Conservation (phyloP, 2,797 vertebrate species). For the Odontamblyopus lacepedii region DNA sequence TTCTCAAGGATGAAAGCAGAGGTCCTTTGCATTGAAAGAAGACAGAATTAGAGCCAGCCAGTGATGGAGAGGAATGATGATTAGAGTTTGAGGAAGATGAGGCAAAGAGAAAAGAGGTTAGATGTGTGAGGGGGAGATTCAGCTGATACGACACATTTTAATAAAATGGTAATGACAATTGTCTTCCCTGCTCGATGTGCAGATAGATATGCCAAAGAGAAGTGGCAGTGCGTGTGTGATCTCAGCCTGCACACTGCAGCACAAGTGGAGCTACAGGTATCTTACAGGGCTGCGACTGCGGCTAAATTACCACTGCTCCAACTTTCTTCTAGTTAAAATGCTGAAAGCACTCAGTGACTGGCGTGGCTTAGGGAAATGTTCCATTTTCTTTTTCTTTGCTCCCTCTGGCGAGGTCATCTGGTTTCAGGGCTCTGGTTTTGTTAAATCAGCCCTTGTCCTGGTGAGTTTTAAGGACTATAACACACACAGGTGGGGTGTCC, state of each 20-base stretch:
- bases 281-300: conserved; percentile 24
- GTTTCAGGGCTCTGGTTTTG: conserved; percentile 47
- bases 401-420: conserved; percentile 58
- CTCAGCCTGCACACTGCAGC: conserved; percentile 43
- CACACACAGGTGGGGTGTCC: conserved; percentile 49
- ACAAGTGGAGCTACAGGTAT: conserved; percentile 52
- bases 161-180: conserved; percentile 75
- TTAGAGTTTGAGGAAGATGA: conserved; percentile 62
- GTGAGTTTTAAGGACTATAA: conserved; percentile 15
- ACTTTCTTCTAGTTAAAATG: conserved; percentile 56
- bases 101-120: conserved; percentile 49
- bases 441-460: conserved; percentile 47
- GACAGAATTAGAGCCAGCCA: conserved; percentile 70
- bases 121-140: conserved; percentile 55
- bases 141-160: conserved; percentile 72
- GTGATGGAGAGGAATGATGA: conserved; percentile 75
- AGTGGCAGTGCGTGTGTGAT: conserved; percentile 47
- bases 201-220: conserved; percentile 47
- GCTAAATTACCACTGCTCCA: conserved; percentile 40
- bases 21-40: conserved; percentile 81
- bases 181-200: conserved; percentile 62
- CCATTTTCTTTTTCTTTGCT: conserved; percentile 36
- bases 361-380: conserved; percentile 38
- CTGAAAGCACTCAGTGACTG: conserved; percentile 32
- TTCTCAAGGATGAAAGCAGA: conserved; percentile 84